Evolutionary conservation across 2,888 invertebrate species (phyloP).

Genomic region (Drosophila meridionalis): DNA sequence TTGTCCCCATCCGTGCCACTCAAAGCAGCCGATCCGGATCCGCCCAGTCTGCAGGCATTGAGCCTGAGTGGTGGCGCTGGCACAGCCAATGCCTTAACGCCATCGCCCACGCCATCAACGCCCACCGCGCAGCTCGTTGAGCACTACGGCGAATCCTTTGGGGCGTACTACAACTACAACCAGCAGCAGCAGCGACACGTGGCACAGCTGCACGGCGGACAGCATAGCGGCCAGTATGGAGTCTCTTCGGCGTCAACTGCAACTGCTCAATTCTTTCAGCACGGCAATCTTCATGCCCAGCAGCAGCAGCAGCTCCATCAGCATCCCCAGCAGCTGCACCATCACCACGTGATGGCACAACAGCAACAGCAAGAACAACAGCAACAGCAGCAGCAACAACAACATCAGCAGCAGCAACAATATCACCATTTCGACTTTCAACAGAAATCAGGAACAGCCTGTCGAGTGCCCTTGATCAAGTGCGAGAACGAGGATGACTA

Average conservation of each 20-base stretch:
- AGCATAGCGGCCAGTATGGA: slow-evolving; percentile 41
- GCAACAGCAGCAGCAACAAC: slow-evolving; percentile 55
- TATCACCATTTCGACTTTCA: slow-evolving; percentile 69
- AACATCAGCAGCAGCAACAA: slow-evolving; percentile 50
- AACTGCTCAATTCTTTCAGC: slow-evolving; percentile 61
- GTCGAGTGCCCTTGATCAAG: slow-evolving; percentile 59
- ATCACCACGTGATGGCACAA: slow-evolving; percentile 46
- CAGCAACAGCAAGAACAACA: slow-evolving; percentile 42
- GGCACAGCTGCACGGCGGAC: slow-evolving; percentile 39
- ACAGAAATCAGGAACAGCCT: slow-evolving; percentile 53
- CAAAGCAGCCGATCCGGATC: slow-evolving; percentile 54
- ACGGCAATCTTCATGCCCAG: slow-evolving; percentile 42
- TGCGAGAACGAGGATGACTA: slow-evolving; percentile 68
- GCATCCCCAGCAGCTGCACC: slow-evolving; percentile 54
- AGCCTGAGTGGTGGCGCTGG: slow-evolving; percentile 53
- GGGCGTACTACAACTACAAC: slow-evolving; percentile 72
- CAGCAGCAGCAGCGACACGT: slow-evolving; percentile 44
- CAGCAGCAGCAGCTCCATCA: slow-evolving; percentile 46
- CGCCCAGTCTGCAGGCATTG: slow-evolving; percentile 67
- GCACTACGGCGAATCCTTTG: slow-evolving; percentile 64
- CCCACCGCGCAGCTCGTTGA: slow-evolving; percentile 61
- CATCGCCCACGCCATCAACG: slow-evolving; percentile 70
- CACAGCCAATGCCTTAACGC: slow-evolving; percentile 63
- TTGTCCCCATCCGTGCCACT: slow-evolving; percentile 57
- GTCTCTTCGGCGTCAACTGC: slow-evolving; percentile 28